Evolutionary conservation across 1,140 invertebrate species (phyloP).

Genomic region (Idris sp.): DNA sequence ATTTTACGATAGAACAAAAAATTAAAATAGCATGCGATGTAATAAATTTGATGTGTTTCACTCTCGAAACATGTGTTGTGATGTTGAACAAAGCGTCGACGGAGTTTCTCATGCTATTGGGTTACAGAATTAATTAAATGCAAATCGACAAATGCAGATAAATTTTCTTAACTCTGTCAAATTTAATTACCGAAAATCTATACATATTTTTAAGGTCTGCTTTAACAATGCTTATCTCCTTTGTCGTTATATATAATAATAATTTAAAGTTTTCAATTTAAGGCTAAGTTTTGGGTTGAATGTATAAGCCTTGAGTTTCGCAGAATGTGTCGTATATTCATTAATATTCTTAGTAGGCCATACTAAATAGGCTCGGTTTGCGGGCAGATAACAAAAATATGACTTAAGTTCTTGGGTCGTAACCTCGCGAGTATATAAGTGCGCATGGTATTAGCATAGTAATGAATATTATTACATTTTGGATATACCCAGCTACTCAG

Average conservation of each 20-base stretch:
- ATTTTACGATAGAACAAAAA: slow-evolving; percentile 13
- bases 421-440: slow-evolving; percentile 70
- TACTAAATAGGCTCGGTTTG: slow-evolving; percentile 66
- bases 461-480: slow-evolving; percentile 80
- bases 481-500: slow-evolving; percentile 73
- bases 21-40: slow-evolving; percentile 1
- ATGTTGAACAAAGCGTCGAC: slow-evolving; percentile 46
- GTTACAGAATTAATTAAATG: slow-evolving; percentile 61
- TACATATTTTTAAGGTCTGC: no score
- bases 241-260: no score
- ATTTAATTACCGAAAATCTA: no score
- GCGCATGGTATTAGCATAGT: slow-evolving; percentile 78
- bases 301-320: slow-evolving; percentile 9
- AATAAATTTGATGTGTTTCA: slow-evolving; percentile 24
- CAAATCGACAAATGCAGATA: slow-evolving; percentile 29
- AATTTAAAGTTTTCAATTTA: slow-evolving; percentile 32
- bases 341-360: slow-evolving; percentile 59
- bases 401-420: slow-evolving; percentile 74
- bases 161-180: no score
- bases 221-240: no score
- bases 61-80: slow-evolving; percentile 2
- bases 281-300: slow-evolving; percentile 3
- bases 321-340: slow-evolving; percentile 51
- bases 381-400: slow-evolving; percentile 78
- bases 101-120: slow-evolving; percentile 12